A percentile compares a stretch with the other conserved stretches of the same genome.
phyloP scores from a whole-genome alignment of 2,113 vertebrate species.

The Rattus norvegicus region GRCr8 NC_086035.1:7444001-7444500 shows the following conservation, averaged over 20 bases:
- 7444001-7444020: not conserved
- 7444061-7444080: not conserved
- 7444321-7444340: slow-evolving; percentile 30
- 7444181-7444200: not conserved
- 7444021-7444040: not conserved
- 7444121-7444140: not conserved
- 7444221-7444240: not conserved
- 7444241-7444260: not conserved
- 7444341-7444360: slow-evolving; percentile 24
- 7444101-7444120: not conserved
- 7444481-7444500: not conserved
- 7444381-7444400: slow-evolving; percentile 25
- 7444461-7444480: slow-evolving; percentile 1
- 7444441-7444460: slow-evolving; percentile 44
- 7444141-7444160: not conserved
- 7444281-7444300: not conserved
- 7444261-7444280: not conserved
- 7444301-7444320: not conserved
- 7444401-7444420: slow-evolving; percentile 47
- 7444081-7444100: not conserved
- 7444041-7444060: not conserved
- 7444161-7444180: not conserved
- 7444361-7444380: not conserved
- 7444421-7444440: slow-evolving; percentile 13
- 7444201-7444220: not conserved